Evolutionary conservation across 1,140 invertebrate genomes (phyloP), one percentile per base, ranked within the genome.

Genomic region (Cataglyphis hispanica): DNA sequence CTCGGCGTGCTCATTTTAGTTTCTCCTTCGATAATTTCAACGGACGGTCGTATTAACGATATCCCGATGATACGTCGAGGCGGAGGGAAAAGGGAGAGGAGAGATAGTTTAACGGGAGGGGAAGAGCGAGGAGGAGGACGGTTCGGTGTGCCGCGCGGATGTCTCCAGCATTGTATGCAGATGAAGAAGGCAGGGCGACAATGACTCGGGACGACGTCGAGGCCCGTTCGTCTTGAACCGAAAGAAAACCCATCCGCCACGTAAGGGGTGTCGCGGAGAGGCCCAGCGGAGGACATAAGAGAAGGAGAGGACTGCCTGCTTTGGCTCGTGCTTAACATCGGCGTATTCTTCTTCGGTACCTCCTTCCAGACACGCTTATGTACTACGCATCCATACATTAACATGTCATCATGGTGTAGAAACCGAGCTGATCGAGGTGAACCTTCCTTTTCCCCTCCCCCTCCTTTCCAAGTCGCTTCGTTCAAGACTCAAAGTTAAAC

Each of bases 131-230:
- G 64, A 37, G 43, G 10, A 8, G 43, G 37, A 80, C 74, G 67
- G 78, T 67, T 87, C 50, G 22, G 81, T 74, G 80, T 66, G 83
- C 78, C 91, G 90, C 89, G 91, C 90, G 91, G 91, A 91, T 93
- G 93, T 93, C 92, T 93, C 89, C 87, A 50, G 92, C 90, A 94
- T 95, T 95, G 94, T 95, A 95, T 95, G 94, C 91, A 95, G 94
- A 95, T 95, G 91, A 94, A 94, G 91, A 94, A 94, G 94, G 93
- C 94, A 93, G 92, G 94, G 93, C 94, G 93, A 95, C 94, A 94
- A 94, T 95, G 94, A 95, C 94, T 95, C 84, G 85, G 89, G 78
- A 81, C 76, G 87, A 89, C 80, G 86, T 87, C 87, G 86, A 43
- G 74, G 87, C 84, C 91, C 87, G 88, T 86, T 90, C 91, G 90